Conservation (phyloP, 2,113 vertebrate genomes). For the Pachypanchax playfairii region DNA sequence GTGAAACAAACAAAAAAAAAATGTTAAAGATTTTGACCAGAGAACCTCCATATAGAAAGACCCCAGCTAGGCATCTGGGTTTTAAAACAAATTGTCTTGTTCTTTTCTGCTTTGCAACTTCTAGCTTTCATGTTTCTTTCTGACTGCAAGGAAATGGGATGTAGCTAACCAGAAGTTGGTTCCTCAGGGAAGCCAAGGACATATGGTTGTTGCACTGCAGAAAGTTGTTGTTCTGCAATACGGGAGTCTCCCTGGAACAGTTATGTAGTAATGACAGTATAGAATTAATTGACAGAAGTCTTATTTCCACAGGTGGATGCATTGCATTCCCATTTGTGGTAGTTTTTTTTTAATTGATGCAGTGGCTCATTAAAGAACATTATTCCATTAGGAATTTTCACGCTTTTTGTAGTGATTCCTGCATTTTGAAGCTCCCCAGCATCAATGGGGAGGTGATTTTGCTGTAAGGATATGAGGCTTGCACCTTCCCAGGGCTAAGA, state of each 20-base stretch:
- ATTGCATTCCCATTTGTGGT: constrained; percentile 17
- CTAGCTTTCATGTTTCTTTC: constrained; percentile 51
- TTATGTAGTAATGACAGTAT: constrained; percentile 72
- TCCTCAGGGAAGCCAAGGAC: constrained; percentile 58
- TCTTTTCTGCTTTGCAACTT: too few relatives aligned
- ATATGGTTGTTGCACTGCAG: constrained; percentile 73
- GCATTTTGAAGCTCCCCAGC: background rate
- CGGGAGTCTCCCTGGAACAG: constrained; percentile 69
- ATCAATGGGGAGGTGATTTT: constrained; percentile 1
- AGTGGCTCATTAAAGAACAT: constrained; percentile 3
- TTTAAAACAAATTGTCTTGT: too few relatives aligned
- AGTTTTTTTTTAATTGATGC: constrained; percentile 39
- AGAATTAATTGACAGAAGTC: constrained; percentile 57
- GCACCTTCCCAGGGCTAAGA: constrained; percentile 57
- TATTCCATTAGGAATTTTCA: constrained; percentile 1
- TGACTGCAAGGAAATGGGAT: constrained; percentile 56
- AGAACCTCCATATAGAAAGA: too few relatives aligned
- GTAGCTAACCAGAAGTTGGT: constrained; percentile 45
- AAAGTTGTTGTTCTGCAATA: constrained; percentile 70
- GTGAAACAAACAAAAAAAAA: too few relatives aligned
- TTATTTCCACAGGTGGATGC: constrained; percentile 61
- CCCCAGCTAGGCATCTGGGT: too few relatives aligned
- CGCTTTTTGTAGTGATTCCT: constrained; percentile 1
- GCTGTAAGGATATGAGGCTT: constrained; percentile 19
- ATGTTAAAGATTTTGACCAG: too few relatives aligned